phyloP scores from a whole-genome alignment of 2,888 invertebrate species.

The Rhagonycha fulva region DNA sequence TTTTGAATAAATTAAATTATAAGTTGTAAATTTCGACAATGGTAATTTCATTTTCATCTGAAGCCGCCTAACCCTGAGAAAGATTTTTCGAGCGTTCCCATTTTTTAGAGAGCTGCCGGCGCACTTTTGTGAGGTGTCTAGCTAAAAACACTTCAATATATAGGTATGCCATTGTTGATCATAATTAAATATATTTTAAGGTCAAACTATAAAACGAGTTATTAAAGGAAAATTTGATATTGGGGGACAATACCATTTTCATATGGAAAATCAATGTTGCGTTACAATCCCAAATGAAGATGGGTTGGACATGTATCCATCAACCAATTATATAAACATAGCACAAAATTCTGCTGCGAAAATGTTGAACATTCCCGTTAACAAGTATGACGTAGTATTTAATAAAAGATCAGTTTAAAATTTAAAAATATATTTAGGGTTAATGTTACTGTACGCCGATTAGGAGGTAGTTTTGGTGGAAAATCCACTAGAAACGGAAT shows the following conservation, averaged over 20 bases:
- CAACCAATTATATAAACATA: conserved; percentile 69
- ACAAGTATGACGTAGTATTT: conserved; percentile 56
- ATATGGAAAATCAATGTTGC: conserved; percentile 75
- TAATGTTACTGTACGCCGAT: conserved; percentile 69
- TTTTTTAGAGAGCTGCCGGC: no score
- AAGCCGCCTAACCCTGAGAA: no score
- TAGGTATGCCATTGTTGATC: no score
- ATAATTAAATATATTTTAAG: conserved; percentile 27
- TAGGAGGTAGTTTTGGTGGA: conserved; percentile 83
- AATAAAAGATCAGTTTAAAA: no score
- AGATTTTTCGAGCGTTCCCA: no score
- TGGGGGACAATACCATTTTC: conserved; percentile 74
- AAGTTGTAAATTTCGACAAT: no score
- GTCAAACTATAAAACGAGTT: conserved; percentile 54
- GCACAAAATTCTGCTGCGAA: conserved; percentile 60
- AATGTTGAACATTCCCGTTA: conserved; percentile 60
- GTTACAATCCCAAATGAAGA: conserved; percentile 68
- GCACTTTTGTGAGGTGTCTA: no score
- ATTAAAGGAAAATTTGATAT: conserved; percentile 62
- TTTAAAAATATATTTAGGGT: conserved; percentile 58
- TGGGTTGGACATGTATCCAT: conserved; percentile 65
- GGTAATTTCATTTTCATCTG: no score
- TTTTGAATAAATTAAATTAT: no score
- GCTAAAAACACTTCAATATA: no score
- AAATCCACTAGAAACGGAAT: conserved; percentile 69